Evolutionary conservation across 1,140 invertebrate species (phyloP), one percentile per base, ranked within the genome.

Genomic region (Pteromalus puparum): DNA sequence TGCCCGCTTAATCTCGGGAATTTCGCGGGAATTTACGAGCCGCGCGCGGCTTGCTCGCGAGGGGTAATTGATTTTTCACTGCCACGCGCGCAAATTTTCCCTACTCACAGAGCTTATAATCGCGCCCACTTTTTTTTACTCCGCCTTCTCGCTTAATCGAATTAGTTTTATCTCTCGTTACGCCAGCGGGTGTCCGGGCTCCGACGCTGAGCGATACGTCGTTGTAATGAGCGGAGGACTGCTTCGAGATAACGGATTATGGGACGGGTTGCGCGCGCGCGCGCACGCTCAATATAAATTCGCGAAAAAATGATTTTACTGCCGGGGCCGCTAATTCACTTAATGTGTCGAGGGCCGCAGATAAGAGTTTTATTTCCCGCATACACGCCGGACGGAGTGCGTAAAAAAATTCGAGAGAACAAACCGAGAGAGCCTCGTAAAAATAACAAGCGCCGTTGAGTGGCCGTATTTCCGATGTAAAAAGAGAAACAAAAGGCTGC

Each of bases 41-140:
- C 79, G 79, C 65, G 24, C 42, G 48, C 78, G 78, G 34, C 7
- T n/a, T n/a, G n/a, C n/a, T n/a, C n/a, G n/a, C 46, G 53, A 53
- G 48, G 38, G 24, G 79, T 81, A 81, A 81, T 81, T 81, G 79
- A 81, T 81, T 81, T 81, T 81, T 81, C 79, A 72, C 65, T 70
- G 38, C n/a, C 79, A 26, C 77, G 21, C 77, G 79, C 77, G 79
- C 79, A 68, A 48, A 70, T 46, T 72, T 42, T 72, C 53, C 38
- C 79, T 42, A 7, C 65, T 68, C 67, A n/a, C n/a, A n/a, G n/a
- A 5, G 48, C 18, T 53, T 15, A 53, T 53, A 53, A 53, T 53
- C 24, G 18, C 38, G 5, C 13, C 15, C 6, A 6, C 46, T n/a
- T 68, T 48, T 70, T 48, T 48, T 48, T 12, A 7, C n/a, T 3